Evolutionary conservation across 2,797 vertebrate genomes (phyloP).

Genomic region (Garrulus glandarius): DNA sequence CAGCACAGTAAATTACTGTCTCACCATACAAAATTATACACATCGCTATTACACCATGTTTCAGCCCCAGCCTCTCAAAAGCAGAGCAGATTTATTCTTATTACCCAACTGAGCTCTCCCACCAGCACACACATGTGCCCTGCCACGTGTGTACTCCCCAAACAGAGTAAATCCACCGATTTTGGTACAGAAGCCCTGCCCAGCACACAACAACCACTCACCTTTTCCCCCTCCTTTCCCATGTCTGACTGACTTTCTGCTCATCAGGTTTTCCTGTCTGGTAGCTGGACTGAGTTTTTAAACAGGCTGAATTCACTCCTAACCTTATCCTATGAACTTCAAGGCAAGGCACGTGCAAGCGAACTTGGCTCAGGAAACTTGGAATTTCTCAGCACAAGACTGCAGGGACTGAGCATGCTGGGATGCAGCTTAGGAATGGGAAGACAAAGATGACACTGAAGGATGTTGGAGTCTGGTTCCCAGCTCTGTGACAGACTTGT

Average conservation of each 20-base stretch:
- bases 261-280: conserved; percentile 27
- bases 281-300: neutral
- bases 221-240: conserved; percentile 19
- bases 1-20: conserved; percentile 13
- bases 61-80: neutral
- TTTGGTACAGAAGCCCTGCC: neutral
- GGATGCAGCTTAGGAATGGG: neutral
- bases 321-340: neutral
- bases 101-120: neutral
- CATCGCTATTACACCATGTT: neutral
- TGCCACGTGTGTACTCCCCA: accelerated
- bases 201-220: neutral
- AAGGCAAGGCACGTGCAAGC: neutral
- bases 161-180: neutral
- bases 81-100: neutral
- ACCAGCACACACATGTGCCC: neutral
- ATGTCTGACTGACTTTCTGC: neutral
- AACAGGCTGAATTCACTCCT: neutral
- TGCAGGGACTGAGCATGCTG: neutral
- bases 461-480: neutral
- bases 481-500: neutral
- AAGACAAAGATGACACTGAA: neutral
- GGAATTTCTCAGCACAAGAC: neutral
- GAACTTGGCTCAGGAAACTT: neutral
- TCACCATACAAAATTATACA: neutral